Evolutionary conservation across 1,140 invertebrate species (phyloP).

Genomic region (Cyphomyrmex costatus): DNA sequence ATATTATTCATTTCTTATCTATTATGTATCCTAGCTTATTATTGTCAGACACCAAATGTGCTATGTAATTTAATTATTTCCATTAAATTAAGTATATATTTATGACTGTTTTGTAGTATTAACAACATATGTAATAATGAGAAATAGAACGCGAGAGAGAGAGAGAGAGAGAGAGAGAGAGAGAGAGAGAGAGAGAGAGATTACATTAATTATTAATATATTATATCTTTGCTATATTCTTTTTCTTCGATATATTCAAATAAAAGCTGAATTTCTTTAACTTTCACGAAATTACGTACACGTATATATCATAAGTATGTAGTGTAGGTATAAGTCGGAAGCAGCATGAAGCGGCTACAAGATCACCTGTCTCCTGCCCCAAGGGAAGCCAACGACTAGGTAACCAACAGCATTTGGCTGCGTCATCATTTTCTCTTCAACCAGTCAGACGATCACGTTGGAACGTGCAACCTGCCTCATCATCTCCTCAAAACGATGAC

Average conservation of each 20-base stretch:
- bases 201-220: too few species aligned
- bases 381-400: constrained; percentile 77
- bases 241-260: background rate
- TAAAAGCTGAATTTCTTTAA: background rate
- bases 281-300: background rate
- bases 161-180: too few species aligned
- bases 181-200: too few species aligned
- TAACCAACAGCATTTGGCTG: constrained; percentile 69
- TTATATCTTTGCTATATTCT: too few species aligned
- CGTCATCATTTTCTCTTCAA: constrained; percentile 74
- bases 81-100: background rate
- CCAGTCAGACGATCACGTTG: constrained; percentile 70
- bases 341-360: background rate
- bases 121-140: too few species aligned
- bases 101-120: too few species aligned
- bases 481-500: constrained; percentile 25
- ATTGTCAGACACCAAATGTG: background rate
- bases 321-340: background rate
- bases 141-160: too few species aligned
- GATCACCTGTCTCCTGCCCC: constrained; percentile 73
- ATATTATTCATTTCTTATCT: background rate
- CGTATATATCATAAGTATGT: background rate
- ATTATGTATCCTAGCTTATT: background rate
- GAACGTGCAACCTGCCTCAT: constrained; percentile 33
- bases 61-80: background rate